Base-by-base conservation (phyloP, 2,113 vertebrate species). In the Callipepla californica region DNA sequence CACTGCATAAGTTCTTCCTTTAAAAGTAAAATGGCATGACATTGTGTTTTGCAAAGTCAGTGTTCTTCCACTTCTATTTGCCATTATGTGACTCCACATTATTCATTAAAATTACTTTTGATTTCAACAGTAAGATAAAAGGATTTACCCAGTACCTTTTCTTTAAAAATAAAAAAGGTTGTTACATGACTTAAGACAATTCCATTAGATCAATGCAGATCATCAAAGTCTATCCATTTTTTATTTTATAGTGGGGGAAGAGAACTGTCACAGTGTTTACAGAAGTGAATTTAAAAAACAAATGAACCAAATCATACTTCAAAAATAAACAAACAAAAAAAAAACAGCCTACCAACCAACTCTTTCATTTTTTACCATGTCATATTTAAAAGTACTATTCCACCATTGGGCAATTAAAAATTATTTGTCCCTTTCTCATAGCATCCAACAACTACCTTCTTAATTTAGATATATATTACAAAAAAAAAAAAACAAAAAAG, bases 101-200 rank as follows among this genome's bases (percentile, higher is more conserved):
- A 83, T n/a, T 86, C 50, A 86, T 50, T 10, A 87, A 94, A 86
- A 78, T 59, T 93, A 63, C 20, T 83, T 80, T 50, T 84, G 5
- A 81, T 75, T 92, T 89, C 73, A 81, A 70, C 7, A 86, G 28
- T 28, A 77, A 79, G 38, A 47, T 32, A 69, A 78, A 86, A 68
- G 4, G 86, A 84, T 84, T 78, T 78, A 47, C 28, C 13, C 53
- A 63, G 23, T 83, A 83, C 80, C 59, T 78, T 87, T 68, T 87
- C 38, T 15, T 14, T 47, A 13, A 28, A 42, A 40, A 72, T 36
- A 82, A 87, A 28, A 82, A 38, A 67, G 11, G 28, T 81, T 74
- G 7, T 30, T 93, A 55, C 20, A 3, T 10, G 6, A 66, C 9
- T 42, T 36, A 87, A 72, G 19, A 55, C 19, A 47, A 65, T 55